These are phyloP conservation scores for Agrotis clavis DNA, from an alignment of 2,888 invertebrate species.

Conservation along the genomic window DNA sequence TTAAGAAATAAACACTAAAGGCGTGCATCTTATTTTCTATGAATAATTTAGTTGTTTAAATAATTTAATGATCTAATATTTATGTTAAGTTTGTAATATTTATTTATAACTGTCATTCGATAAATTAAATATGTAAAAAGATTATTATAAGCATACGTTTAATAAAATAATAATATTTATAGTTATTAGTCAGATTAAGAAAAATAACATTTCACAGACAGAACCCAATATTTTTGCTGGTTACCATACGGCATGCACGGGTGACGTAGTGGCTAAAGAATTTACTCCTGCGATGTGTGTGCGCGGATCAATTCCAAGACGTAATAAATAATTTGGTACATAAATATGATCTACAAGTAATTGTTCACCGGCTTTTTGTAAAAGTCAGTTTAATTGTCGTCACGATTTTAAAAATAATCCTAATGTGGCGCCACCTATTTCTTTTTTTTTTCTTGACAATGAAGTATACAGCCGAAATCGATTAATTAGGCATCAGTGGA, in stretches of 20 bases:
- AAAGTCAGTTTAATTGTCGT: no score
- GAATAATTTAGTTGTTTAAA: conserved; percentile 39
- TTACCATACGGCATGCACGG: no score
- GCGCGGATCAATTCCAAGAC: no score
- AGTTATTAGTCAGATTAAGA: not conserved
- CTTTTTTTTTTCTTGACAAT: no score
- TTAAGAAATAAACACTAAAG: not conserved
- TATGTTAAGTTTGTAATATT: conserved; percentile 1
- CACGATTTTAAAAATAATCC: no score
- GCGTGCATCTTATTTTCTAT: conserved; percentile 1
- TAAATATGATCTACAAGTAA: no score
- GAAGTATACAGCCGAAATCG: not conserved
- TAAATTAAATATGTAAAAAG: conserved; percentile 22
- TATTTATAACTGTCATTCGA: conserved; percentile 5
- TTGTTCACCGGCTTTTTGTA: no score
- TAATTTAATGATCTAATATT: not conserved
- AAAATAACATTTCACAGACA: not conserved
- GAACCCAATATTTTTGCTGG: not conserved
- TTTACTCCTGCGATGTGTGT: no score
- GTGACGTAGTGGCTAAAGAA: no score
- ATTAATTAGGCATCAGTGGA: not conserved
- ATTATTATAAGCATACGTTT: conserved; percentile 4
- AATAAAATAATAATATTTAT: not conserved
- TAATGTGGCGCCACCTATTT: no score
- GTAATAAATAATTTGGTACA: no score